These are phyloP conservation scores for Zelostemma sp. DNA, from an alignment of 1,140 invertebrate genomes.

Conservation along the genomic window DNA sequence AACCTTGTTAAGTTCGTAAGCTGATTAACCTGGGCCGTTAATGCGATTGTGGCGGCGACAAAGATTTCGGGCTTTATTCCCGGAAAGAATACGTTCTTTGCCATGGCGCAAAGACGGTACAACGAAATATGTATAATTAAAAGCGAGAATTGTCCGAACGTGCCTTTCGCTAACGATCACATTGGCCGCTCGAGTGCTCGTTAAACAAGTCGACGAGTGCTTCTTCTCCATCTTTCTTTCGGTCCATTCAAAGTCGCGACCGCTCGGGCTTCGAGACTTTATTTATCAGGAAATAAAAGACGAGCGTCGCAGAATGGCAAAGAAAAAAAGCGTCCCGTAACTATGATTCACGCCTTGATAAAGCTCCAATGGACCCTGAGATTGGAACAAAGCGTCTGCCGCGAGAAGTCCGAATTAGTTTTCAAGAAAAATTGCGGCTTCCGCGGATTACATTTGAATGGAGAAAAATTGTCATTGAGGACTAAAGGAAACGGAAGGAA, in stretches of 20 bases:
- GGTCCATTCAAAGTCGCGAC: conserved; percentile 37
- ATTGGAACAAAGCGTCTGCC: conserved; percentile 4
- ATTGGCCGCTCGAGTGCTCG: conserved; percentile 28
- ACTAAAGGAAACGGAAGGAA: no score
- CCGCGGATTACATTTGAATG: not conserved
- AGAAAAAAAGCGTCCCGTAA: conserved; percentile 9
- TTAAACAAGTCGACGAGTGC: conserved; percentile 42
- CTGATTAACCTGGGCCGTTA: conserved; percentile 25
- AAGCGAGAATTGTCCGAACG: conserved; percentile 23
- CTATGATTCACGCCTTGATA: conserved; percentile 18
- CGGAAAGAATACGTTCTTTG: conserved; percentile 14
- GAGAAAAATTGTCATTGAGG: no score
- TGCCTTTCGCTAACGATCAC: conserved; percentile 31
- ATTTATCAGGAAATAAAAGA: conserved; percentile 39
- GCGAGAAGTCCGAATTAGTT: not conserved
- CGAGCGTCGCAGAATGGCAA: no score
- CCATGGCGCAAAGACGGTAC: conserved; percentile 1
- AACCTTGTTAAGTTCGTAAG: conserved; percentile 27
- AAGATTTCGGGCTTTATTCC: conserved; percentile 26
- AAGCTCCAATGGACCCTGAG: conserved; percentile 1
- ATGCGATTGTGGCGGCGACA: conserved; percentile 30
- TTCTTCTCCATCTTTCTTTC: conserved; percentile 24
- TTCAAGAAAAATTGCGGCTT: not conserved
- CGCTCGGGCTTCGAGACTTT: conserved; percentile 18
- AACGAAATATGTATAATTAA: conserved; percentile 36